Conservation (phyloP, 2,888 invertebrate genomes). For the Hololepta plana region DNA sequence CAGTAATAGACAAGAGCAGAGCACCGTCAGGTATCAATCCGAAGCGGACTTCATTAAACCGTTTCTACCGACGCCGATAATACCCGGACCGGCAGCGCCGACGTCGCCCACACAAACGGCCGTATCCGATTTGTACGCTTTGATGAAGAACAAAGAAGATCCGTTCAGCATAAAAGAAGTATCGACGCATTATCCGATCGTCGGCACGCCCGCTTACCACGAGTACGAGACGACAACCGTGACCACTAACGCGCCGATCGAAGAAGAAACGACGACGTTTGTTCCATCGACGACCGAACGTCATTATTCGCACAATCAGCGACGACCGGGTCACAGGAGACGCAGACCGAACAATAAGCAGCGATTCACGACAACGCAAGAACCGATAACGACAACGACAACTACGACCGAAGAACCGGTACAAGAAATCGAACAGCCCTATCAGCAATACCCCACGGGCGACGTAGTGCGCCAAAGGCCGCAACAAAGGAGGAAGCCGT, state of each 20-base stretch:
- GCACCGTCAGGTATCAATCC: constrained; percentile 6
- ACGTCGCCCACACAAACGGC: constrained; percentile 25
- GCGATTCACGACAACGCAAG: too few species aligned
- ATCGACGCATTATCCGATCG: constrained; percentile 26
- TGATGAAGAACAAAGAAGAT: constrained; percentile 15
- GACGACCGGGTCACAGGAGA: too few species aligned
- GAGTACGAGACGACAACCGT: too few species aligned
- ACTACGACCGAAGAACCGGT: constrained; percentile 12
- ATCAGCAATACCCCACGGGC: constrained; percentile 16
- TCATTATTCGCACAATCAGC: too few species aligned
- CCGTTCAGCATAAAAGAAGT: constrained; percentile 25
- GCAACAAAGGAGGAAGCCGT: constrained; percentile 9
- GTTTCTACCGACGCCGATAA: constrained; percentile 26
- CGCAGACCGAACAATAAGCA: constrained; percentile 6
- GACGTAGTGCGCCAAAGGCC: constrained; percentile 11
- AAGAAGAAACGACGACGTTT: neutral
- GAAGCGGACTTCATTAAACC: constrained; percentile 11
- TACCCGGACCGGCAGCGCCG: constrained; percentile 19
- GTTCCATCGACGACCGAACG: neutral
- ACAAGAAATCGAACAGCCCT: constrained; percentile 12
- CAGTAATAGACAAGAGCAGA: constrained; percentile 4
- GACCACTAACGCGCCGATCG: too few species aligned
- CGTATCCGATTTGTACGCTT: constrained; percentile 22
- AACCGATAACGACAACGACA: constrained; percentile 3
- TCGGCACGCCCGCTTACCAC: constrained; percentile 15